Conservation (phyloP, 2,797 vertebrate genomes). For the Gymnoscopelus microlampas region DNA sequence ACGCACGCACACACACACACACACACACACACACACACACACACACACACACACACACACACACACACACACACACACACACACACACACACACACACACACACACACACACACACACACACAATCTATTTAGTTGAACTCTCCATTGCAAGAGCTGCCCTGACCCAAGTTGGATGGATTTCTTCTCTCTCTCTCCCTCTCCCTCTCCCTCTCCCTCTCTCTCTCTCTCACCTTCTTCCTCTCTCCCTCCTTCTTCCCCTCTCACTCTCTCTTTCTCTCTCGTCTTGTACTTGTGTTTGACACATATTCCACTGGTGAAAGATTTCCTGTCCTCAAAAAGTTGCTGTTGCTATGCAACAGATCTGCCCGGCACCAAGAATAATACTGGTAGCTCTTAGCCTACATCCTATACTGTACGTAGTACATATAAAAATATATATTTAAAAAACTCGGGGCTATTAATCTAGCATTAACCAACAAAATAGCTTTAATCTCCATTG, state of each 20-base stretch:
- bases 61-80: neutral
- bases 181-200: slow-evolving; percentile 9
- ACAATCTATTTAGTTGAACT: slow-evolving; percentile 8
- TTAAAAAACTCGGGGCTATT: too few relatives aligned
- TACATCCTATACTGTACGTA: slow-evolving; percentile 50
- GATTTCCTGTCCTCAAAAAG: slow-evolving; percentile 78
- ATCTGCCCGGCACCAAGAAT: slow-evolving; percentile 77
- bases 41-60: neutral
- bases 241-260: slow-evolving; percentile 14
- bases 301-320: slow-evolving; percentile 79
- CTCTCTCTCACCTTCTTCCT: slow-evolving; percentile 44
- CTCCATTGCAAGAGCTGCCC: neutral
- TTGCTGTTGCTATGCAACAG: slow-evolving; percentile 87
- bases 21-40: neutral
- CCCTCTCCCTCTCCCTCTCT: slow-evolving; percentile 23
- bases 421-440: too few relatives aligned
- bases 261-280: slow-evolving; percentile 43
- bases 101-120: neutral
- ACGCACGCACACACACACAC: slow-evolving; percentile 17
- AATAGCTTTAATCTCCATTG: slow-evolving; percentile 54
- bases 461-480: slow-evolving; percentile 42
- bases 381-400: slow-evolving; percentile 61
- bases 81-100: neutral
- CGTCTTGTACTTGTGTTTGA: slow-evolving; percentile 62
- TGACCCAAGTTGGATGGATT: neutral